Conservation (phyloP, 2,888 invertebrate species). For the Priocnemis perturbator region DNA sequence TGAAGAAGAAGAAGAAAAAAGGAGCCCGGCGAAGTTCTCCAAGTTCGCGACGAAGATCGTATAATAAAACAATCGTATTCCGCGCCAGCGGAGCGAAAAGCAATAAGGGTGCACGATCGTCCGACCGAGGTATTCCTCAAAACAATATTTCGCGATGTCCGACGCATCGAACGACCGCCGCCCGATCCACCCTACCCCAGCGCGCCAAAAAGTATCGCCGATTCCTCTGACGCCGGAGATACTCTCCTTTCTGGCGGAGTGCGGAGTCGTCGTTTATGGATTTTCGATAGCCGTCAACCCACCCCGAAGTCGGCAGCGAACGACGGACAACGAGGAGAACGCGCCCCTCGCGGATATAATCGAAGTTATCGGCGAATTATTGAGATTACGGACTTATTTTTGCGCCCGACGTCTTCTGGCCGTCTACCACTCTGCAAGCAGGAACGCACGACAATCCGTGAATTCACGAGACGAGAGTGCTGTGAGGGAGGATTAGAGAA, state of each 20-base stretch:
- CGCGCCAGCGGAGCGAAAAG: slow-evolving; percentile 58
- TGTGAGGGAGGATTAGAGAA: too few relatives aligned
- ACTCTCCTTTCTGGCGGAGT: slow-evolving; percentile 17
- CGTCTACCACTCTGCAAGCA: too few relatives aligned
- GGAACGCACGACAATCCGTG: too few relatives aligned
- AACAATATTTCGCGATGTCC: slow-evolving; percentile 57
- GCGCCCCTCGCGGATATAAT: too few relatives aligned
- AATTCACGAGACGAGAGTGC: too few relatives aligned
- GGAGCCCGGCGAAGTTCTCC: not conserved
- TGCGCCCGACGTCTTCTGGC: too few relatives aligned
- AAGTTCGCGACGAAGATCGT: slow-evolving; percentile 54
- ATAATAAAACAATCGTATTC: slow-evolving; percentile 71
- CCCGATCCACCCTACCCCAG: slow-evolving; percentile 21
- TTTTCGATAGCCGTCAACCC: slow-evolving; percentile 46
- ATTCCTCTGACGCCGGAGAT: slow-evolving; percentile 12
- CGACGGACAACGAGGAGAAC: too few relatives aligned
- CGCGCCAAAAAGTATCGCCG: slow-evolving; percentile 45
- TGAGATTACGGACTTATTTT: too few relatives aligned
- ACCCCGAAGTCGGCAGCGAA: slow-evolving; percentile 36
- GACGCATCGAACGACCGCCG: slow-evolving; percentile 31
- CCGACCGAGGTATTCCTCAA: slow-evolving; percentile 47
- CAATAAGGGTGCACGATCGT: slow-evolving; percentile 46
- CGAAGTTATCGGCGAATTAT: too few relatives aligned
- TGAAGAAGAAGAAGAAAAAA: not conserved
- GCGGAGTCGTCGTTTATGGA: slow-evolving; percentile 51